phyloP scores from a whole-genome alignment of 2,797 vertebrate species.

The Coccyzus lansbergi region DNA sequence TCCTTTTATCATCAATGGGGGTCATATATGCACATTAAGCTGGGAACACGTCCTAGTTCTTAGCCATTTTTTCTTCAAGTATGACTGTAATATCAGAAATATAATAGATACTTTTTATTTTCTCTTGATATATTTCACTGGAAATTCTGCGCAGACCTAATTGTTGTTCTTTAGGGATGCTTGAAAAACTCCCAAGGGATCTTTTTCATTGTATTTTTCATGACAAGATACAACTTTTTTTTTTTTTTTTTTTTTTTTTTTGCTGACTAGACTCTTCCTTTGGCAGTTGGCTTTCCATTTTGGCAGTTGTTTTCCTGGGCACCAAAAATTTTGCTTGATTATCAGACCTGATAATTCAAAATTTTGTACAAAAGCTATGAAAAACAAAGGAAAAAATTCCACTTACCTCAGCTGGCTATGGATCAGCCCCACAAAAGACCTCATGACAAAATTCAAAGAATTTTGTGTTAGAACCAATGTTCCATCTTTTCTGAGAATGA shows the following conservation, averaged over 20 bases:
- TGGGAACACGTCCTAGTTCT: not conserved
- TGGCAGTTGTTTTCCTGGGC: not conserved
- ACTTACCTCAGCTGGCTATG: not conserved
- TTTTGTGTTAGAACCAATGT: not conserved
- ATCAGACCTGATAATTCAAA: not conserved
- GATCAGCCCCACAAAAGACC: not conserved
- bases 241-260: not conserved
- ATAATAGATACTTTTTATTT: not conserved
- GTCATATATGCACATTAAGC: not conserved
- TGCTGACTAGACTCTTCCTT: not conserved
- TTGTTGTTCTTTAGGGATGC: not conserved
- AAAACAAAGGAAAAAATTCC: not conserved
- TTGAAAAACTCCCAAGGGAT: not conserved
- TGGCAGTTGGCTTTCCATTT: not conserved
- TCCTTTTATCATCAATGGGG: conserved; percentile 21
- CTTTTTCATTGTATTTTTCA: not conserved
- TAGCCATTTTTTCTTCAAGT: not conserved
- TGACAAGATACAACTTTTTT: not conserved
- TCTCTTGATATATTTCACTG: not conserved
- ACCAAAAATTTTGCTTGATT: not conserved
- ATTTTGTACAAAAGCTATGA: not conserved
- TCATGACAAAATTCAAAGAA: not conserved
- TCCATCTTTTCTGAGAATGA: conserved; percentile 50
- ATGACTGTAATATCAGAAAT: conserved; percentile 4
- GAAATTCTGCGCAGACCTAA: not conserved